Percentiles rank a stretch among this genome's conserved stretches.
These are phyloP conservation scores for Crocodylus rhombifer DNA, from an alignment of 2,797 vertebrate genomes.

Conservation along the genomic window DNA sequence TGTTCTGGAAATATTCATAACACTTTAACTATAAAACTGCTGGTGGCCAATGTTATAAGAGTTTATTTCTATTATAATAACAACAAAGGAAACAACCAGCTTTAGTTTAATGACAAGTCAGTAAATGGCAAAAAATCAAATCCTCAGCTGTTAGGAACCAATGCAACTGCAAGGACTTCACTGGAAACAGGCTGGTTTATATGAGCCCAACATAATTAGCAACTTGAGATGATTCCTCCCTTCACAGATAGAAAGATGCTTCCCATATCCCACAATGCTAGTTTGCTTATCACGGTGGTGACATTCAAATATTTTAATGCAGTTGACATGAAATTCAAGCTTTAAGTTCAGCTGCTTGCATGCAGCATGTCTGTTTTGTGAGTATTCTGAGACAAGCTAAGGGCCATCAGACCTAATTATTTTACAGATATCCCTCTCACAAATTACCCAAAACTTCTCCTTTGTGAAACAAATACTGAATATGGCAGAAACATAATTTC, in stretches of 20 bases:
- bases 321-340: conserved; percentile 1
- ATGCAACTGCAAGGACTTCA: conserved; percentile 18
- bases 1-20: conserved; percentile 62
- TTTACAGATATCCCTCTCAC: conserved; percentile 27
- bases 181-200: background rate
- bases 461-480: background rate
- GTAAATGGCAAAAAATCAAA: background rate
- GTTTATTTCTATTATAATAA: conserved; percentile 44
- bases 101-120: conserved; percentile 11
- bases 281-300: conserved; percentile 19
- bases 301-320: conserved; percentile 41
- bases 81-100: conserved; percentile 46
- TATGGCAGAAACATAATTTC: background rate
- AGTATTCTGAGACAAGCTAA: background rate
- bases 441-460: background rate
- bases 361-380: background rate
- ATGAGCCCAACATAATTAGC: background rate
- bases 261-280: background rate
- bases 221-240: background rate
- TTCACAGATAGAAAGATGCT: background rate
- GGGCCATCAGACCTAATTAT: conserved; percentile 13
- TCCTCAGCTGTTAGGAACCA: conserved; percentile 28
- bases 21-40: conserved; percentile 58
- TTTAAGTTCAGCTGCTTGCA: conserved; percentile 28
- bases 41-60: conserved; percentile 37